Base-by-base conservation (phyloP, 2,113 vertebrate species). In the Ochotona princeps region DNA sequence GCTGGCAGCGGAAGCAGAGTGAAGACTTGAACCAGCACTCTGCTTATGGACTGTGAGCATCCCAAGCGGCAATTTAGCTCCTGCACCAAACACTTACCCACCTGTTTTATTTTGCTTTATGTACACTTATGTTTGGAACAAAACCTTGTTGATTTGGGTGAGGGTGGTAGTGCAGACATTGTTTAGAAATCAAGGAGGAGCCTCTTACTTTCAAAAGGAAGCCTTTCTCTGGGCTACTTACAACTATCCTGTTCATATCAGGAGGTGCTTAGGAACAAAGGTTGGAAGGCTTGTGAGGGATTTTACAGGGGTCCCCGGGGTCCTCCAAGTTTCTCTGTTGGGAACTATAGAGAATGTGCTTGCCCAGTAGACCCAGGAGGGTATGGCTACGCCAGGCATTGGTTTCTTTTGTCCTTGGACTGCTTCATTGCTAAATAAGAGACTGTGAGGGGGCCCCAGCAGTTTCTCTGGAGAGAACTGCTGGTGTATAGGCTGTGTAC, bases 391-490 rank as follows among this genome's bases (percentile, higher is more conserved):
- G 1, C 51, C 73, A 75, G 83, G 32, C 1, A 3, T 21, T 67
- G 74, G 63, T 60, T 63, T 65, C 66, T 66, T 83, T 83, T 54
- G 72, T 6, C 66, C 67, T 83, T 87, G 67, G 61, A 67, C 84
- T 91, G 25, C 51, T 72, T 91, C 47, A 69, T 86, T 23, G 47
- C 57, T 82, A 61, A 60, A 63, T 38, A 78, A 85, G 57, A 63
- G 32, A 72, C 15, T 60, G 63, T 47, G 57, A 76, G 51, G 28
- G 63, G 72, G 47, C 54, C 38, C n/a, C 70, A 30, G 23, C 30
- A 30, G 60, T 85, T 89, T 89, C 67, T 83, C 94, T 85, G 81
- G 85, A 81, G 88, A 74, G 67, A 92, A 86, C 72, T 89, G 89
- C 78, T 23, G 57, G 63, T 87, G 47, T 23, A 84, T 63, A 85